A percentile compares a stretch with the other conserved stretches of the same genome.
Evolutionary conservation across 2,797 vertebrate species (phyloP).

Genomic region (Mionectes olivaceus): DNA sequence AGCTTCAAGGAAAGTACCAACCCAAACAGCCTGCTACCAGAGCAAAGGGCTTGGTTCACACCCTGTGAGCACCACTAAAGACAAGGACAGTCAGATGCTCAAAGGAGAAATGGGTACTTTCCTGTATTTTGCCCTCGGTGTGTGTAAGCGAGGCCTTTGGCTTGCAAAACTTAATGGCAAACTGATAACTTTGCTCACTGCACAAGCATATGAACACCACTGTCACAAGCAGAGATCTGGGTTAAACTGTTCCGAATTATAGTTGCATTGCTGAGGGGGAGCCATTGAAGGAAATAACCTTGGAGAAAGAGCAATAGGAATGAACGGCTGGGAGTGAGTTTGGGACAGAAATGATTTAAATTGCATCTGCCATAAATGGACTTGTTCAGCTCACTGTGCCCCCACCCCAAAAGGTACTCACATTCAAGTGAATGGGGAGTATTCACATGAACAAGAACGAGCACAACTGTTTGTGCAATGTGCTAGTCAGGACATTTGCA

Average conservation of each 20-base stretch:
- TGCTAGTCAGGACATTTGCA: background rate
- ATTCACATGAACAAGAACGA: background rate
- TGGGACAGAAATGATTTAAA: background rate
- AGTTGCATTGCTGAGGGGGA: background rate
- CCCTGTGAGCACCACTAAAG: accelerated
- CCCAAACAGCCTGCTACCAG: background rate
- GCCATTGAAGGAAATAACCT: background rate
- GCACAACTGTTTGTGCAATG: background rate
- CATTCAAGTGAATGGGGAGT: background rate
- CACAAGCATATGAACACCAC: background rate
- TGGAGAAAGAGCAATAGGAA: background rate
- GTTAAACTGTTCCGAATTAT: background rate
- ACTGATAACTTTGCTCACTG: background rate
- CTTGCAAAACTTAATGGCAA: background rate
- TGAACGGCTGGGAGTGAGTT: background rate
- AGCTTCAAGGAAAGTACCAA: background rate
- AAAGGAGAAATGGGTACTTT: background rate
- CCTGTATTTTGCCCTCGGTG: background rate
- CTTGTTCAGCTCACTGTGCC: background rate
- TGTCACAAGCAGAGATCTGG: background rate
- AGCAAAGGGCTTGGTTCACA: background rate
- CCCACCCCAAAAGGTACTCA: background rate
- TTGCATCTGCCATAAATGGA: background rate
- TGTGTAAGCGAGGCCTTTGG: background rate
- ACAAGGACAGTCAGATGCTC: background rate